Conservation (phyloP, 2,797 vertebrate species). For the Sebastes glaucus region DNA sequence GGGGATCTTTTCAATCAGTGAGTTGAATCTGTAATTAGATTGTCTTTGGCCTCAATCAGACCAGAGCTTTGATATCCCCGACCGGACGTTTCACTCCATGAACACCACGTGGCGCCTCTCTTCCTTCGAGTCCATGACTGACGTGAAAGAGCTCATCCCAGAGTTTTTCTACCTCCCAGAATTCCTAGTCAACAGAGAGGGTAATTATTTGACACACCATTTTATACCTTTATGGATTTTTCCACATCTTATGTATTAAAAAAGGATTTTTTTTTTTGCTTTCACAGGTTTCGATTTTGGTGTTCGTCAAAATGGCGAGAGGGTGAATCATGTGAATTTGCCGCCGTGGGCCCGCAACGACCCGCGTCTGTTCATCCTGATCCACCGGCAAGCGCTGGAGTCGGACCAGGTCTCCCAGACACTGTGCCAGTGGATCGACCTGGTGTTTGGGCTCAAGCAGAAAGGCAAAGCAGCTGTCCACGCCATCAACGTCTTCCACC, state of each 20-base stretch:
- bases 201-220: constrained; percentile 69
- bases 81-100: constrained; percentile 99
- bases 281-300: constrained; percentile 96
- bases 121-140: constrained; percentile 98
- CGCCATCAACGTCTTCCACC: constrained; percentile 99
- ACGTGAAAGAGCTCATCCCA: constrained; percentile 97
- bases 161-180: constrained; percentile 99
- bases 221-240: background rate
- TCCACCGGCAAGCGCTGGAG: constrained; percentile 96
- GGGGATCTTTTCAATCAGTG: constrained; percentile 68
- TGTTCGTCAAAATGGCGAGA: constrained; percentile 95
- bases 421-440: constrained; percentile 97
- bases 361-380: constrained; percentile 95
- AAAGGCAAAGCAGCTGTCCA: constrained; percentile 97
- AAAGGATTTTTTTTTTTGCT: background rate
- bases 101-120: constrained; percentile 99
- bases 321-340: constrained; percentile 97
- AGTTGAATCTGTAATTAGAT: constrained; percentile 69
- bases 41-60: constrained; percentile 83
- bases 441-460: constrained; percentile 99
- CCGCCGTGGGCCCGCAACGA: constrained; percentile 97
- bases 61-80: constrained; percentile 99
- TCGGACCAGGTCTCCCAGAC: constrained; percentile 97
- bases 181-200: constrained; percentile 98
- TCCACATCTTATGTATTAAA: background rate